Evolutionary conservation across 2,888 invertebrate species (phyloP), one percentile per base, ranked within the genome.

Genomic region (Nasonovia ribisnigri): DNA sequence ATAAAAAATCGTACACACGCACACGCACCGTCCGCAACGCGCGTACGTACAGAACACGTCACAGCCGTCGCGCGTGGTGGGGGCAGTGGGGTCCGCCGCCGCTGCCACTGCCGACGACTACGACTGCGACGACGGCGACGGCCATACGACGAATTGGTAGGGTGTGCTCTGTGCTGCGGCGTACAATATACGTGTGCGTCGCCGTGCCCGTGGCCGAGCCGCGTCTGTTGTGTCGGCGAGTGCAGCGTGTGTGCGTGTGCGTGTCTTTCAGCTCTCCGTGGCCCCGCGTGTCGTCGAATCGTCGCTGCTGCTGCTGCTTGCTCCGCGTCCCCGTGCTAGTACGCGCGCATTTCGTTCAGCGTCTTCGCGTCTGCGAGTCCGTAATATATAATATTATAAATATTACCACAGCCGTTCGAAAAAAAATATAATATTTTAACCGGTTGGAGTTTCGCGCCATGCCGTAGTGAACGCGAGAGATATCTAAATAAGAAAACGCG

Each of bases 121-220:
- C 77, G n/a, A 1, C 67, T 2, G 2, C 77, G 36, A 20, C 77
- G 36, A 48, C 90, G 43, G 1, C 36, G n/a, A n/a, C n/a, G n/a
- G n/a, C n/a, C n/a, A n/a, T 43, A 54, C 57, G 91, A 20, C 84
- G 36, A 86, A 77, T 13, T 54, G 88, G 92, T 92, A 92, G 92
- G 92, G 92, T 51, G 92, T 60, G 86, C 46, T 77, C 20, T 36
- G 77, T 20, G 77, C 36, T 36, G 77, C 36, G 36, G 90, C 46
- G 54, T 42, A 43, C 60, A 16, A 77, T 77, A 77, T 90, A 77
- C 77, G 91, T 91, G 77, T 84, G 90, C 46, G 90, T 90, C 29
- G 60, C 60, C 46, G 43, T 48, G 57, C 29, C n/a, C 46, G 36
- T 77, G 20, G 77, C 6, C 77, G 77, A 77, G 48, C 11, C n/a